Evolutionary conservation across 2,888 invertebrate genomes (phyloP).

Genomic region (Drosophila nigritarsus): DNA sequence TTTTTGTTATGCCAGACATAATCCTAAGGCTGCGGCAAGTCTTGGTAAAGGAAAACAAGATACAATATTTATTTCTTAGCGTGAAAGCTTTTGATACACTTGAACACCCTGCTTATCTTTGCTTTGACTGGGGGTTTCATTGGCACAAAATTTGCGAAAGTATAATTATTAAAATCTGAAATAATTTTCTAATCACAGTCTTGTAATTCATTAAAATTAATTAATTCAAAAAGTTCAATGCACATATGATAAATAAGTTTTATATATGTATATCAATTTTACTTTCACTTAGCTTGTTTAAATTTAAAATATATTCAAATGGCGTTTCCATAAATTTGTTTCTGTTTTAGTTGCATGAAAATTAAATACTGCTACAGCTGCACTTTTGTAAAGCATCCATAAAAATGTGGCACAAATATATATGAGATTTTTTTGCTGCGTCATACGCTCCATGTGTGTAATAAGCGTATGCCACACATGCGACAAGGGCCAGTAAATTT

Average conservation of each 20-base stretch:
- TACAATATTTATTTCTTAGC: conserved; percentile 9
- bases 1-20: conserved; percentile 4
- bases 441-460: conserved; percentile 33
- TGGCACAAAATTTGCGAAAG: not conserved
- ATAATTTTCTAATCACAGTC: not conserved
- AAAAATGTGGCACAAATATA: conserved; percentile 17
- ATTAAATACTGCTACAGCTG: not conserved
- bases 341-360: not conserved
- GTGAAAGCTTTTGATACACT: conserved; percentile 19
- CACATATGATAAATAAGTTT: not conserved
- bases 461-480: conserved; percentile 27
- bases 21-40: conserved; percentile 6
- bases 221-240: not conserved
- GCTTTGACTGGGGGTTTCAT: not conserved
- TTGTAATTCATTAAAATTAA: not conserved
- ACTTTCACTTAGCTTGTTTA: not conserved
- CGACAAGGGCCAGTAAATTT: conserved; percentile 9
- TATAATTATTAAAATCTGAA: not conserved
- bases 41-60: not conserved
- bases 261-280: not conserved
- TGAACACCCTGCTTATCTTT: conserved; percentile 1
- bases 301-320: not conserved
- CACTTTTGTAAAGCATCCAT: not conserved
- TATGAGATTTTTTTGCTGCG: conserved; percentile 15
- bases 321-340: not conserved